Base-by-base conservation (phyloP, 2,888 invertebrate genomes). In the Ischnura elegans region DNA sequence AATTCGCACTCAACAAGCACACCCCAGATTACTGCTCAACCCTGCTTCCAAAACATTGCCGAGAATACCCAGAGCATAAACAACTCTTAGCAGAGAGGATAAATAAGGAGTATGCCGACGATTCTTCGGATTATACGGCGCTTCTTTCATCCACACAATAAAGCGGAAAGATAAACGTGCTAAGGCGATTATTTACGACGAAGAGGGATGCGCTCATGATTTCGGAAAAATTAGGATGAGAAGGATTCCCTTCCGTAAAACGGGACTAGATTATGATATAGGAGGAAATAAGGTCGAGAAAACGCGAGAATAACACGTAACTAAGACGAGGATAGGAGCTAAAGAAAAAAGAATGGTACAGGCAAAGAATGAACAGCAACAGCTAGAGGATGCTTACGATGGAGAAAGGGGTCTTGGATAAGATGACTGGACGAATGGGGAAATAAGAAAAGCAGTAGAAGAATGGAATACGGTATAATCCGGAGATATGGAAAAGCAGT, bases 141-240 rank as follows among this genome's bases (percentile, higher is more conserved):
- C 29, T 76, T 76, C 36, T 76, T 76, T 76, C 76, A 76, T 16
- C n/a, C 76, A 36, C 10, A 76, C 76, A 76, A 76, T 76, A 36
- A 76, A 76, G 76, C 76, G 36, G 36, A 76, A 76, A 76, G 3
- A 76, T 76, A 76, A 76, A 76, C 76, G 36, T 16, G 13, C 76
- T 76, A 76, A 76, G 76, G 76, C 36, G 76, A 76, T 76, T 76
- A 76, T 76, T 76, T 76, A 76, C 76, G 76, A 76, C 76, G 76
- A 16, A 36, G 76, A 10, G 36, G 76, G 76, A 76, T 16, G 76
- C n/a, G 76, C 13, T 36, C 29, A 25, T 29, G 76, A 76, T 76
- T 76, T 76, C 76, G 76, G 29, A 76, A 76, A 36, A 76, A 76
- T 76, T 29, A 76, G 36, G 76, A 36, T n/a, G n/a, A n/a, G n/a